Conservation (phyloP, 2,113 vertebrate species). For the Laticauda colubrina region DNA sequence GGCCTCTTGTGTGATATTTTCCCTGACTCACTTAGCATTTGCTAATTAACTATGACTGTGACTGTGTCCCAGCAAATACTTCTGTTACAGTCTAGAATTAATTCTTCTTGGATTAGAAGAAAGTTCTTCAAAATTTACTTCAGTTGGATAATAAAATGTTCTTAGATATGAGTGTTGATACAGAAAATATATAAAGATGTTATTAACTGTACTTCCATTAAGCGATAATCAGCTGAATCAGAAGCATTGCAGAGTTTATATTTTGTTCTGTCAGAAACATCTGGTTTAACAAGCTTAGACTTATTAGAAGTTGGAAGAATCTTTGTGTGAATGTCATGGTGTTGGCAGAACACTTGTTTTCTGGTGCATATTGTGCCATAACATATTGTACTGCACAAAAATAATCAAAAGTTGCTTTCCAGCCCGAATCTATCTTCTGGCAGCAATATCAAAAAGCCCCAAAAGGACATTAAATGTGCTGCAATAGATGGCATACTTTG, state of each 20-base stretch:
- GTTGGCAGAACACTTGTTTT: background rate
- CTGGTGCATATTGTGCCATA: background rate
- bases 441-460: background rate
- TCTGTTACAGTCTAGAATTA: background rate
- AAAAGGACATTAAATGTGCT: background rate
- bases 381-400: background rate
- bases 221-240: background rate
- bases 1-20: background rate
- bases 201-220: background rate
- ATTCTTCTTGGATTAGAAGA: background rate
- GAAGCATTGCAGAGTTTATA: background rate
- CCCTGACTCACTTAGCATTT: background rate
- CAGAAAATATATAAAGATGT: background rate
- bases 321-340: background rate
- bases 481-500: background rate
- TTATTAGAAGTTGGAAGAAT: background rate
- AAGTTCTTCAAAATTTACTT: background rate
- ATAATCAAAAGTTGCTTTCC: background rate
- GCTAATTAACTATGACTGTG: background rate
- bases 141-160: background rate
- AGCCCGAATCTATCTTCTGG: background rate
- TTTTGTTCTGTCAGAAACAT: background rate
- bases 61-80: background rate
- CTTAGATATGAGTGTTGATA: background rate
- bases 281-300: background rate